Evolutionary conservation across 1,140 invertebrate genomes (phyloP), one percentile per base, ranked within the genome.

Genomic region (Parasteatoda tepidariorum): DNA sequence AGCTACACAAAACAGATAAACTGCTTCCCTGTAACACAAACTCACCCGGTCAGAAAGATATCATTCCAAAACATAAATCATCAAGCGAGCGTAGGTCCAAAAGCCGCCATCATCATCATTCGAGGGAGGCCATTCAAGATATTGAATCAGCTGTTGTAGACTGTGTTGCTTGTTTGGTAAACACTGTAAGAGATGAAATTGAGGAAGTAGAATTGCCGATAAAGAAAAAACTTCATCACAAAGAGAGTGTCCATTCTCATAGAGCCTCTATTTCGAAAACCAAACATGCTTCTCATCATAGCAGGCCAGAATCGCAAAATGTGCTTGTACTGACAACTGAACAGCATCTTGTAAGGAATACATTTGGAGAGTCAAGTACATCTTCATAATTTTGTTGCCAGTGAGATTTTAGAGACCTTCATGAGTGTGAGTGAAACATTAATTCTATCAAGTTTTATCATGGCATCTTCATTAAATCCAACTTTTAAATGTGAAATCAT

Each of bases 61-160:
- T 24, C 67, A 82, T 82, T 70, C 67, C 78, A 61, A 70, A 71
- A 38, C 28, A n/a, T 28, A 79, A 79, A 68, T 73, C 48, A 7
- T 48, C 30, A 30, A 15, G 71, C 30, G 71, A 82, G 34, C 67
- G 48, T 34, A 33, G 64, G 18, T 57, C 64, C 2, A 82, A 71
- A 62, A 61, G 48, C 55, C 31, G 66, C 11, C 76, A 79, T 68
- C 57, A 75, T 48, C 31, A 57, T 11, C 71, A 75, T 61, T 82
- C 54, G 41, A 15, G 54, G 2, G 78, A 82, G 30, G 78, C 41
- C 2, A 15, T 57, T 7, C 48, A 41, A 41, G 78, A 82, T 22
- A 28, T 82, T 18, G 78, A 82, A 61, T 59, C 78, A 0, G 78
- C 78, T 61, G 78, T 82, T 70, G 78, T 82, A 7, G 78, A 82